These are phyloP conservation scores for Rapana venosa DNA, from an alignment of 2,888 invertebrate genomes.

Conservation along the genomic window DNA sequence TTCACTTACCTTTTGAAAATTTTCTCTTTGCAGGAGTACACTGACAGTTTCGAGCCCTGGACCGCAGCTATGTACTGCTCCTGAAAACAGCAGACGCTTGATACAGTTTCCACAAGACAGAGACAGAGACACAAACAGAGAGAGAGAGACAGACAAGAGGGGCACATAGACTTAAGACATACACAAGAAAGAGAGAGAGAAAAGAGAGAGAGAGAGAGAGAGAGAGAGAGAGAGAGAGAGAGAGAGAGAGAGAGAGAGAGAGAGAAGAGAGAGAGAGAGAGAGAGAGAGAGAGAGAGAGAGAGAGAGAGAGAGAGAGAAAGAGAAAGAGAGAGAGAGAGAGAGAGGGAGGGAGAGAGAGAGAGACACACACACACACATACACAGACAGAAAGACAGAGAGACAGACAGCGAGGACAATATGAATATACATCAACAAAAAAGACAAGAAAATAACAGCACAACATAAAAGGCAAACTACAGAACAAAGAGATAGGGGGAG, in stretches of 20 bases:
- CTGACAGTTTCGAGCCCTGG: conserved; percentile 44
- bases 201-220: not conserved
- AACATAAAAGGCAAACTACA: too few species aligned
- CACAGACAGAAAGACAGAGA: not conserved
- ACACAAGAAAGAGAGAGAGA: not conserved
- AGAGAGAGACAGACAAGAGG: not conserved
- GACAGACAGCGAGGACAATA: not conserved
- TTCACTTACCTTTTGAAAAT: conserved; percentile 18
- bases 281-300: too few species aligned
- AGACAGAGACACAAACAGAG: not conserved
- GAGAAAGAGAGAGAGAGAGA: too few species aligned
- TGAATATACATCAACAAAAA: not conserved
- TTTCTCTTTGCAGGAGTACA: conserved; percentile 52
- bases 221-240: too few species aligned
- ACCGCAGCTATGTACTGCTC: conserved; percentile 53
- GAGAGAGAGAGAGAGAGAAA: too few species aligned
- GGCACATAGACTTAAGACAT: not conserved
- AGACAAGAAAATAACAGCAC: too few species aligned
- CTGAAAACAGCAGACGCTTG: conserved; percentile 39
- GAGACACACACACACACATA: too few species aligned
- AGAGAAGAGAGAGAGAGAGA: too few species aligned
- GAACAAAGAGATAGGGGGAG: not conserved
- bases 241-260: too few species aligned
- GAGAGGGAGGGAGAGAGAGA: too few species aligned
- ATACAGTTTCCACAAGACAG: not conserved